phyloP scores from a whole-genome alignment of 2,888 invertebrate species.

The Lithophane semibrunnea region DNA sequence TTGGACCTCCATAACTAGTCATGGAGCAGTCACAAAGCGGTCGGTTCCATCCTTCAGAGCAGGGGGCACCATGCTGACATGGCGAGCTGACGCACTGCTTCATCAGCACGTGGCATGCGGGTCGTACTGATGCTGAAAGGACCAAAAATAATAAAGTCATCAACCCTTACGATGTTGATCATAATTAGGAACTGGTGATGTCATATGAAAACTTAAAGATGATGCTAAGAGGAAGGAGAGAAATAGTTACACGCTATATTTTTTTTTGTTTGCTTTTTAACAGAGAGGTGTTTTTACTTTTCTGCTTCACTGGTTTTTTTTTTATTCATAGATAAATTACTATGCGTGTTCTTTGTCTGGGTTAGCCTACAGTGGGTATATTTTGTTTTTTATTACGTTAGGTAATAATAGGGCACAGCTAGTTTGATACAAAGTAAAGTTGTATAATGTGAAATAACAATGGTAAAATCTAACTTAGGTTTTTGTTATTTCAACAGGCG shows the following conservation, averaged over 20 bases:
- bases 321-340: neutral
- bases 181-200: neutral
- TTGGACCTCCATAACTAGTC: conserved; percentile 96
- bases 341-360: neutral
- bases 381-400: neutral
- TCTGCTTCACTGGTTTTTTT: neutral
- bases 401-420: neutral
- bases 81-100: conserved; percentile 96
- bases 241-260: neutral
- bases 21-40: conserved; percentile 97
- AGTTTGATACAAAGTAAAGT: neutral
- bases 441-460: conserved; percentile 1
- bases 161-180: neutral
- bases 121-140: conserved; percentile 94
- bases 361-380: neutral
- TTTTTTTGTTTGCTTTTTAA: neutral
- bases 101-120: conserved; percentile 96
- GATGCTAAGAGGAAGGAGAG: neutral
- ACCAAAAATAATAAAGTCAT: neutral
- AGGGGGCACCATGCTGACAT: conserved; percentile 96
- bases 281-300: neutral
- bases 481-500: neutral
- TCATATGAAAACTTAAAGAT: neutral
- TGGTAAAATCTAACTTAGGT: neutral
- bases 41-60: conserved; percentile 98